These are phyloP conservation scores for Galerucella nymphaeae DNA, from an alignment of 2,888 invertebrate species.

Conservation along the genomic window DNA sequence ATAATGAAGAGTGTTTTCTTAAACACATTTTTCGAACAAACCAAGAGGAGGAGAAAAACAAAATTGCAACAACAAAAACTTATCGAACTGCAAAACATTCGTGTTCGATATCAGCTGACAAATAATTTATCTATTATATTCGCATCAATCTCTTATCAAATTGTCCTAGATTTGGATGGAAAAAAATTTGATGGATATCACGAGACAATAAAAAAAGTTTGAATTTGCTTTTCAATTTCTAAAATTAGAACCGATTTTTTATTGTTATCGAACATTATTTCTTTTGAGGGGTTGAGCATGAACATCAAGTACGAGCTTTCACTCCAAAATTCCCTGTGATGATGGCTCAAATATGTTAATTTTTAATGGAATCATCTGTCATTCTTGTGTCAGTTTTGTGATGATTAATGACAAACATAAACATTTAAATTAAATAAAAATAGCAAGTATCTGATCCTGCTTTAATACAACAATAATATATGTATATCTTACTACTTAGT, in stretches of 20 bases:
- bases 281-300: no score
- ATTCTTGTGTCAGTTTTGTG: no score
- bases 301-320: no score
- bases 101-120: neutral
- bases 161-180: slow-evolving; percentile 6
- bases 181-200: neutral
- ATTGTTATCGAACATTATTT: neutral
- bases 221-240: neutral
- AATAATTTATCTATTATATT: neutral
- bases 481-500: no score
- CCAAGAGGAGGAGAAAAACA: neutral
- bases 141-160: neutral
- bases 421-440: no score
- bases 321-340: no score
- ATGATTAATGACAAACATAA: no score
- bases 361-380: no score
- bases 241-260: neutral
- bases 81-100: neutral
- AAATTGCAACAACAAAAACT: neutral
- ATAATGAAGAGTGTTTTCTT: slow-evolving; percentile 3
- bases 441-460: no score
- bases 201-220: neutral
- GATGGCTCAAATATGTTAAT: no score
- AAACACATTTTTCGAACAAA: neutral
- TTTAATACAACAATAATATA: no score